These are phyloP conservation scores for Amblyjoppa proteus DNA, from an alignment of 2,888 invertebrate genomes.

Conservation along the genomic window DNA sequence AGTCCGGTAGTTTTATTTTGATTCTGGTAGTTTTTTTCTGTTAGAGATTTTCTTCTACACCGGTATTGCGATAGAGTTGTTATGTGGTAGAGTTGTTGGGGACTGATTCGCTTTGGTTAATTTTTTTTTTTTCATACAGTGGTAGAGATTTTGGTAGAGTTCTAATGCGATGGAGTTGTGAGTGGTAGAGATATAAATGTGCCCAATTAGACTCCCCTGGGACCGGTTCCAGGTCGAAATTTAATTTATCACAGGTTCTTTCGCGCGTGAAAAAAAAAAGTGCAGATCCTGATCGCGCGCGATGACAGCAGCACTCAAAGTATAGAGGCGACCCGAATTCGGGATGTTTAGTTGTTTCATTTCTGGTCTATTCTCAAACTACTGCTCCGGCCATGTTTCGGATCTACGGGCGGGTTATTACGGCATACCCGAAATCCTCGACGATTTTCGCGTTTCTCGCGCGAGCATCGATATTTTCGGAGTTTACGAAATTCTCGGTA, in stretches of 20 bases:
- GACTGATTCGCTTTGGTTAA: too few relatives aligned
- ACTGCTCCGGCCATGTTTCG: neutral
- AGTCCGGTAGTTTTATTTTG: too few relatives aligned
- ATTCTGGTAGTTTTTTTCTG: too few relatives aligned
- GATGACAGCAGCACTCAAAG: neutral
- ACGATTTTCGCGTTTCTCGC: neutral
- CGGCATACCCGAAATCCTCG: slow-evolving; percentile 7
- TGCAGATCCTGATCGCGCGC: neutral
- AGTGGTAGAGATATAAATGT: neutral
- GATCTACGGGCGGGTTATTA: neutral
- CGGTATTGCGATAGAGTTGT: too few relatives aligned
- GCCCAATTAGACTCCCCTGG: too few relatives aligned
- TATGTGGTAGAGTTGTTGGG: too few relatives aligned
- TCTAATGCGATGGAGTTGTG: neutral
- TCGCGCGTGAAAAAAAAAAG: neutral
- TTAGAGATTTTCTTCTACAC: too few relatives aligned
- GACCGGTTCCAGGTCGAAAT: neutral
- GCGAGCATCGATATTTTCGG: slow-evolving; percentile 31
- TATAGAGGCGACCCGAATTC: neutral
- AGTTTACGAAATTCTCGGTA: slow-evolving; percentile 5
- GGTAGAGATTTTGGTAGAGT: too few relatives aligned
- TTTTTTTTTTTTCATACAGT: too few relatives aligned
- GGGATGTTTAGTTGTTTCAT: neutral
- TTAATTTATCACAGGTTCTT: slow-evolving; percentile 5
- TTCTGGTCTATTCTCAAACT: slow-evolving; percentile 16